These are phyloP conservation scores for Seira sanloemensis DNA, from an alignment of 2,888 invertebrate species.

Conservation along the genomic window DNA sequence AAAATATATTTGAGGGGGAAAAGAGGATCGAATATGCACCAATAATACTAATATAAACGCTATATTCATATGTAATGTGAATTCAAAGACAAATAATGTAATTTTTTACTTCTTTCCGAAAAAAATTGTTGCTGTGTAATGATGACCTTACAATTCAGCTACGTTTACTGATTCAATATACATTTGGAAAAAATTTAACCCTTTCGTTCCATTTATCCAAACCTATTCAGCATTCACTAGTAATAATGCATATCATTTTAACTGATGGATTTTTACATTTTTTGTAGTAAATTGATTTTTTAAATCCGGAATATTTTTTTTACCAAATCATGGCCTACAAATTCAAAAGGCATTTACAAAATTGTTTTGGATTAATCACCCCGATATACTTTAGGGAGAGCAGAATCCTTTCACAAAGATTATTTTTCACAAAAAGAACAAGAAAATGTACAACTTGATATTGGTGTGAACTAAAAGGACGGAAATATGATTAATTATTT, in stretches of 20 bases:
- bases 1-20: slow-evolving; percentile 37
- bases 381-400: not conserved
- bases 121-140: slow-evolving; percentile 53
- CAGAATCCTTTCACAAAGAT: slow-evolving; percentile 22
- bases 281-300: slow-evolving; percentile 47
- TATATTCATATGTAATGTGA: not conserved
- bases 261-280: slow-evolving; percentile 46
- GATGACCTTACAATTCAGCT: slow-evolving; percentile 41
- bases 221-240: not conserved
- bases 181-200: slow-evolving; percentile 24
- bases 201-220: slow-evolving; percentile 35
- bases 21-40: slow-evolving; percentile 27
- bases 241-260: slow-evolving; percentile 12
- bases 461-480: slow-evolving; percentile 21
- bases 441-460: slow-evolving; percentile 4
- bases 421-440: slow-evolving; percentile 3
- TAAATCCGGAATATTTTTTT: too few species aligned
- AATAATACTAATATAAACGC: not conserved
- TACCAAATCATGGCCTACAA: slow-evolving; percentile 47
- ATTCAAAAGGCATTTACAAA: not conserved
- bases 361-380: too few species aligned
- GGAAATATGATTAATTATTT: slow-evolving; percentile 45
- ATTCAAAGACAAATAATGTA: not conserved
- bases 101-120: slow-evolving; percentile 50
- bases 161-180: not conserved